Percentiles rank a stretch among this genome's conserved stretches.
Conservation (phyloP, 92 coral and sea anemone species). For the Paragorgia papillata region DNA sequence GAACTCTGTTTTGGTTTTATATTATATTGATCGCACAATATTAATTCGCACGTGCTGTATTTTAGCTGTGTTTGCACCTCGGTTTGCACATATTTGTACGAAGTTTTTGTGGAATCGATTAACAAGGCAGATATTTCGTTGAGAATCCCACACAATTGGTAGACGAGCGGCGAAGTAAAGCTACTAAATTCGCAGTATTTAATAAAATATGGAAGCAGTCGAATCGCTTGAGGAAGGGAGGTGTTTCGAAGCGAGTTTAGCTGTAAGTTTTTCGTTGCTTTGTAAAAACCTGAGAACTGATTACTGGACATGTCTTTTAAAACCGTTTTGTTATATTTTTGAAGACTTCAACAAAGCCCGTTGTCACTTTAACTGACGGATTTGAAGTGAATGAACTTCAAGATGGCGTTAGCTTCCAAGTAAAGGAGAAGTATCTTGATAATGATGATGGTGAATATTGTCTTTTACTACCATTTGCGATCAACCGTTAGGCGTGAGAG, state of each 20-base stretch:
- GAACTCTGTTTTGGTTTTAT: neutral
- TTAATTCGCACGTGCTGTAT: neutral
- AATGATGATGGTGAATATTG: conserved; percentile 32
- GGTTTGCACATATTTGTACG: no score
- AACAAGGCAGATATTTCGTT: no score
- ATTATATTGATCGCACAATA: no score
- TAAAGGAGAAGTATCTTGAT: conserved; percentile 26
- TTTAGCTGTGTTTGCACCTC: neutral
- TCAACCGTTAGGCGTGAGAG: no score
- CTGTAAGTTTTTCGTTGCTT: neutral
- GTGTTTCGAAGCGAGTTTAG: neutral
- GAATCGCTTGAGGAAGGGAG: conserved; percentile 25
- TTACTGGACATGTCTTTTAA: neutral
- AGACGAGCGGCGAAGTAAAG: no score
- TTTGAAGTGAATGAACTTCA: conserved; percentile 71
- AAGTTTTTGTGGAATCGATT: no score
- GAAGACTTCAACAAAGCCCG: conserved; percentile 70
- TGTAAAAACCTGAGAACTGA: neutral
- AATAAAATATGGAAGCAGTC: conserved; percentile 2
- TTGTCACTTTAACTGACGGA: conserved; percentile 69
- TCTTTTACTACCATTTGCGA: no score
- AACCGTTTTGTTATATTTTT: neutral
- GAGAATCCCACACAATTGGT: no score
- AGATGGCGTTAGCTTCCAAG: conserved; percentile 54
- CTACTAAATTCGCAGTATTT: no score